Base-by-base conservation (phyloP, 2,113 vertebrate species). In the Triplophysa rosa region DNA sequence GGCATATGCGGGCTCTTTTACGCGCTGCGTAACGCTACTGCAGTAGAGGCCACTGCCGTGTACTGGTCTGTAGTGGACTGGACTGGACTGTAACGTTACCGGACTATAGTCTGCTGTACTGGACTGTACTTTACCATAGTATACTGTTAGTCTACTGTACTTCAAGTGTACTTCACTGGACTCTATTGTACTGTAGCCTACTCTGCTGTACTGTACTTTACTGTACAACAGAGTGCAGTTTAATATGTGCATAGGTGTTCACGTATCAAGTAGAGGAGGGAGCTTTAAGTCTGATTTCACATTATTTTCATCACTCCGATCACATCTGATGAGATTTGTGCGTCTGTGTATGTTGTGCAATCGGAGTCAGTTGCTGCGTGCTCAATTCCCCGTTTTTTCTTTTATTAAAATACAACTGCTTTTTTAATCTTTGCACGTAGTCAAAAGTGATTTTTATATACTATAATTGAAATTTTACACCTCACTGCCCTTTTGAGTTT, bases 241-340 rank as follows among this genome's bases (percentile, higher is more conserved):
- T 64, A 5, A 70, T 62, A 40, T 33, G 45, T 77, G 73, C 73
- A 45, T 23, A 76, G 37, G 66, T 82, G 16, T 42, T 7, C n/a
- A 19, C 19, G 21, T 26, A n/a, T n/a, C n/a, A n/a, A n/a, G 52
- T 37, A 29, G 56, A 58, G 19, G 12, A 17, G 23, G n/a, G n/a
- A n/a, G 19, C 21, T n/a, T 52, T 72, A 24, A 59, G 69, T 72
- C 26, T 23, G 29, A 72, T 59, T 72, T 59, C 33, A 61, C 56
- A 16, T 12, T 71, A 61, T 33, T 61, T 45, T 61, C 8, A 24
- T 8, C 29, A 72, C 12, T 71, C 29, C 3, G 26, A 72, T 58
- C 23, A 4, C 14, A n/a, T 72, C 11, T 8, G 24, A 54, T 1
- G 47, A 19, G 14, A 70, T 70, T 2, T 6, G 23, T 42, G 29